A percentile compares a stretch with the other conserved stretches of the same genome.
Conservation (phyloP, 2,888 invertebrate genomes). For the Isotomurus palustris region DNA sequence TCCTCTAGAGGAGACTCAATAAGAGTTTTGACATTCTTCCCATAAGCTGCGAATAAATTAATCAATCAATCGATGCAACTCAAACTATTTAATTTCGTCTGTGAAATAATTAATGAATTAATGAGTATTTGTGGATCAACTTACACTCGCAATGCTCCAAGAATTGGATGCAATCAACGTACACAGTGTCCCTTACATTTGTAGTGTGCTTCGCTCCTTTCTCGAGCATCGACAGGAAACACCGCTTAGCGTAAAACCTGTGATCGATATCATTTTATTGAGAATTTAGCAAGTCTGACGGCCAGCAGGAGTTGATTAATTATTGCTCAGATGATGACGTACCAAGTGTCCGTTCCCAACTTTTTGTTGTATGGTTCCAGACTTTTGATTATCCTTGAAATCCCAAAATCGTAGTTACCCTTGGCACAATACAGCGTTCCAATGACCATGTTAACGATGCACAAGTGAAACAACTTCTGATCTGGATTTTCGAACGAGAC, state of each 20-base stretch:
- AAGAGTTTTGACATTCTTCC: conserved; percentile 74
- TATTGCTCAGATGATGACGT: conserved; percentile 25
- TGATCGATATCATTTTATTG: conserved; percentile 1
- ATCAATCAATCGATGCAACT: neutral
- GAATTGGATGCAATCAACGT: conserved; percentile 82
- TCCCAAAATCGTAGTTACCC: conserved; percentile 98
- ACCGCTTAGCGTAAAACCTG: conserved; percentile 86
- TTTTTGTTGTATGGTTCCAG: conserved; percentile 90
- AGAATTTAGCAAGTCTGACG: conserved; percentile 1
- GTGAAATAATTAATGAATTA: no score
- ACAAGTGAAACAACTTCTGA: conserved; percentile 89
- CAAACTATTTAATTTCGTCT: no score
- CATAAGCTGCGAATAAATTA: conserved; percentile 62
- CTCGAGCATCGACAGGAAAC: conserved; percentile 87
- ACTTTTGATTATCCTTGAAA: conserved; percentile 94
- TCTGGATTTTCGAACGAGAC: conserved; percentile 88
- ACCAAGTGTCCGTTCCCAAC: conserved; percentile 96
- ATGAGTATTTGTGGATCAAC: conserved; percentile 41
- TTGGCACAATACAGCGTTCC: conserved; percentile 98
- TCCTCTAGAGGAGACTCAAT: conserved; percentile 76
- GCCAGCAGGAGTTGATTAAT: neutral
- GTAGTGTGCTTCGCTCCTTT: conserved; percentile 86
- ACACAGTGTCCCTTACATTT: conserved; percentile 76
- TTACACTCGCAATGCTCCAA: conserved; percentile 81
- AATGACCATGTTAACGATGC: conserved; percentile 97